These are phyloP conservation scores for Loriculus beryllinus DNA, from an alignment of 2,797 vertebrate species.

Conservation along the genomic window DNA sequence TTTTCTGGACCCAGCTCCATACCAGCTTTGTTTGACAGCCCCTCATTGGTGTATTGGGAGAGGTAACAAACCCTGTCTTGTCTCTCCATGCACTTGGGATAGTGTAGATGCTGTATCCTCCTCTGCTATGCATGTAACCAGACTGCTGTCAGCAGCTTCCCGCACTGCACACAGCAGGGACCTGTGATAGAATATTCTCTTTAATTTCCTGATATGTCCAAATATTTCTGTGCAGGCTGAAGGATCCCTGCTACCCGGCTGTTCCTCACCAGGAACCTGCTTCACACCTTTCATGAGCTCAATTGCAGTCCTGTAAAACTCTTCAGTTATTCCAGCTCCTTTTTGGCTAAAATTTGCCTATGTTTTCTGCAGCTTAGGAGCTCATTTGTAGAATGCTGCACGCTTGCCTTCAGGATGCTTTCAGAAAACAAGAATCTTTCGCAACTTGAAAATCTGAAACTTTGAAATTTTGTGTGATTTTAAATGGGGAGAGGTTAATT, in stretches of 20 bases:
- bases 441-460: not conserved
- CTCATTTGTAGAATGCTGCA: not conserved
- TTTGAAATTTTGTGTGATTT: not conserved
- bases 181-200: not conserved
- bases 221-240: not conserved
- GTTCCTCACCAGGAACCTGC: not conserved
- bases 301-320: not conserved
- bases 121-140: not conserved
- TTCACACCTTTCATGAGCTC: not conserved
- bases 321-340: not conserved
- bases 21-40: not conserved
- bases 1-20: not conserved
- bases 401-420: not conserved
- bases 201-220: not conserved
- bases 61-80: not conserved
- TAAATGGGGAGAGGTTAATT: not conserved
- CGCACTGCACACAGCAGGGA: rapidly evolving
- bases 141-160: not conserved
- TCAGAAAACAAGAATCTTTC: not conserved
- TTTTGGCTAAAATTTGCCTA: not conserved
- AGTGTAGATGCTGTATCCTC: not conserved
- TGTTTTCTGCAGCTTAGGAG: not conserved
- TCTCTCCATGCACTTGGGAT: not conserved
- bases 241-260: not conserved
- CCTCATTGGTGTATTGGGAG: not conserved